phyloP scores from a whole-genome alignment of 2,113 vertebrate genomes.

The Rhinogobius similis region DNA sequence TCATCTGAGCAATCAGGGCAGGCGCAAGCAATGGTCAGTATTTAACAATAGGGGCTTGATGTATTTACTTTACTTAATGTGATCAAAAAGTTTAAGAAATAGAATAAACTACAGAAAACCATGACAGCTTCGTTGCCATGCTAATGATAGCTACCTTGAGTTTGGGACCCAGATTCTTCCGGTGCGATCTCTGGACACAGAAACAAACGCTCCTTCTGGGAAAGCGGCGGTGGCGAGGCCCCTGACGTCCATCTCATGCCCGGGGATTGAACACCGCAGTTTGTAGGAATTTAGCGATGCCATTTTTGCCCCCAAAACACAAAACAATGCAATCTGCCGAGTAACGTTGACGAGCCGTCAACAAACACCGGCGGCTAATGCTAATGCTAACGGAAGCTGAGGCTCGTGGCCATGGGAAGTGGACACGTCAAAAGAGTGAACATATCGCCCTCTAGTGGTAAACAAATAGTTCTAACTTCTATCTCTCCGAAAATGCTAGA shows the following conservation, averaged over 20 bases:
- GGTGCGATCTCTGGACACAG: conserved; percentile 92
- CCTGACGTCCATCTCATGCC: conserved; percentile 92
- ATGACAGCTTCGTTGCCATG: conserved; percentile 9
- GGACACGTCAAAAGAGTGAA: neutral
- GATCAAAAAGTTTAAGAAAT: neutral
- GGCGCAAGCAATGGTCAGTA: accelerated
- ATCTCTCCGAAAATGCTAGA: too few relatives aligned
- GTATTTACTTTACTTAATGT: too few relatives aligned
- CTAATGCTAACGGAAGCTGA: conserved; percentile 58
- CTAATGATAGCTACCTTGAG: conserved; percentile 79
- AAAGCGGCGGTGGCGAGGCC: conserved; percentile 81
- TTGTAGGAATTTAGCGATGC: conserved; percentile 79
- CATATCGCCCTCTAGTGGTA: neutral
- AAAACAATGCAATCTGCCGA: conserved; percentile 21
- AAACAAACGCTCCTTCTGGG: conserved; percentile 87
- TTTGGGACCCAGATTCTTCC: conserved; percentile 91
- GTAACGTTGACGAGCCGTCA: conserved; percentile 60
- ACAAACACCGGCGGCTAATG: conserved; percentile 56
- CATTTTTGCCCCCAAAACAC: conserved; percentile 60
- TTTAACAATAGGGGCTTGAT: neutral
- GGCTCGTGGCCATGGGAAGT: conserved; percentile 22
- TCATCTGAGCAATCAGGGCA: neutral
- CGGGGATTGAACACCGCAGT: conserved; percentile 88
- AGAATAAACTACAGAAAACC: neutral
- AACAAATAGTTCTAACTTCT: neutral